Evolutionary conservation across 2,797 vertebrate genomes (phyloP), one percentile per base, ranked within the genome.

Genomic region (Periparus ater): DNA sequence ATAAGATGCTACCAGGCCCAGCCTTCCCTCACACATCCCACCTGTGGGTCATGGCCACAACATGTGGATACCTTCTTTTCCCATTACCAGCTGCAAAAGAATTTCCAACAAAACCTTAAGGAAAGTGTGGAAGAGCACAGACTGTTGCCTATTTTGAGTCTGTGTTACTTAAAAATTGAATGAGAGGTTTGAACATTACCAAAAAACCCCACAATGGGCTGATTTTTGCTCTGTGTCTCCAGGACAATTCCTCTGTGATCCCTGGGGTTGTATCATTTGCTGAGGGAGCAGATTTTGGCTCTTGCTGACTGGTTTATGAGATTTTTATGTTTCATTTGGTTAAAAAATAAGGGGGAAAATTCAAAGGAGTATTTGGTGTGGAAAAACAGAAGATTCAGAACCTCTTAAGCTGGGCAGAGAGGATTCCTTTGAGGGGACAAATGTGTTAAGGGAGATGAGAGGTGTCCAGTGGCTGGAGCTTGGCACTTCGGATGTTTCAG

Each of bases 11-110:
- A 15, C 65, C 17, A 7, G 38, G 26, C 36, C 53, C 1, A 2
- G 5, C 22, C 40, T 67, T 81, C 17, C 30, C 1, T 0, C 4
- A 3, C 13, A 0, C 22, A 4, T 82, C 71, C 30, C 6, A 16
- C 14, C 25, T 10, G 62, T 1, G 3, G 3, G 42, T 76, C 21
- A 0, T 25, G 11, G 30, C 51, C 25, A 38, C 75, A 54, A 42
- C 34, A 32, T 72, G 21, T 30, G 1, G 1, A 5, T 51, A 3
- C 13, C 29, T 72, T 47, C 44, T 88, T 13, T 36, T 58, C 42
- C 20, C 12, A 0, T 36, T 82, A 34, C 17, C 1, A 2, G 34
- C 8, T 78, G 27, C 45, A 30, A 36, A 73, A 63, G 40, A 17
- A 10, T 72, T 90, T 71, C 61, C 55, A 72, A 30, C 22, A 48